Base-by-base conservation (phyloP, 2,888 invertebrate genomes). In the Protophormia terraenovae region DNA sequence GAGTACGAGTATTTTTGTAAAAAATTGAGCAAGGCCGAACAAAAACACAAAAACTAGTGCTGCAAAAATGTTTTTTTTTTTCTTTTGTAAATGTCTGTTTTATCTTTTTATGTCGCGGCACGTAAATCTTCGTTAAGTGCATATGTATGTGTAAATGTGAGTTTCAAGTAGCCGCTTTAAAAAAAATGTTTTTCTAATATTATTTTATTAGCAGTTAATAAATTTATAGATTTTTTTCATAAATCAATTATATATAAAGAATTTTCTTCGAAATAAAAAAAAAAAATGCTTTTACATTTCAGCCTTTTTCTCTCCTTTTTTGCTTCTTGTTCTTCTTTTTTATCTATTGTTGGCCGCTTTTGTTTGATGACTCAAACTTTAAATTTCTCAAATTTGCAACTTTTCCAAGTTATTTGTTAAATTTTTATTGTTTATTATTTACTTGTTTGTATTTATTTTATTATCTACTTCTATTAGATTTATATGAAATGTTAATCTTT, bases 121-220 rank as follows among this genome's bases (percentile, higher is more conserved):
- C 78, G 75, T 47, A 84, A 82, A 78, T 71, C 85, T 85, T 85
- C 85, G 85, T 85, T 85, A 85, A 85, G 71, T 85, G 69, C 72
- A 64, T 16, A 45, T 55, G 27, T 24, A 19, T 58, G 32, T 32
- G 47, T 72, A 22, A 32, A 32, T 78, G 41, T 55, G 50, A 24
- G 58, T 55, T 66, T 80, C 16, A 64, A 82, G 62, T 64, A 75
- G 73, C 72, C 67, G 77, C 60, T 82, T 69, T 78, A 27, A 35
- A 79, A 73, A 76, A 53, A 53, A 12, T 29, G 12, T 35, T n/a
- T n/a, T n/a, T n/a, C n/a, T 41, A 32, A 19, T n/a, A 22, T 50
- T 10, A 50, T n/a, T 64, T n/a, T n/a, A n/a, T n/a, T 29, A 47
- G 67, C 19, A 55, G 22, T 7, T 55, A 53, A n/a, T 32, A 5